These are phyloP conservation scores for Diadromus collaris DNA, from an alignment of 2,888 invertebrate genomes.

Conservation along the genomic window DNA sequence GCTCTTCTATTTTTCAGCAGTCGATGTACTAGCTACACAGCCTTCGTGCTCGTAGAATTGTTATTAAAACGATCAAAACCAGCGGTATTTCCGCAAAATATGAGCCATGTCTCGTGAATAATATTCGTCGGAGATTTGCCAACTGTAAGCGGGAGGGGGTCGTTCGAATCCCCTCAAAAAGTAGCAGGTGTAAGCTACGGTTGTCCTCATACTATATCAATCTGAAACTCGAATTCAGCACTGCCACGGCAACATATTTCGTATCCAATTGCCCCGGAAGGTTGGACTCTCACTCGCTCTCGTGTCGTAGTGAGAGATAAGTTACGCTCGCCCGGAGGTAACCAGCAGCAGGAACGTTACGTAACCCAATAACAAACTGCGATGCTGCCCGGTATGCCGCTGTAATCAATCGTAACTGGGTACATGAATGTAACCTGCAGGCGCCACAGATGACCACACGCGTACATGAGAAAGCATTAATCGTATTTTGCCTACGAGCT, in stretches of 20 bases:
- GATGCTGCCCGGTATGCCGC: conserved; percentile 21
- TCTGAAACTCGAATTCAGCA: conserved; percentile 42
- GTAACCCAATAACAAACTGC: conserved; percentile 47
- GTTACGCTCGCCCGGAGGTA: conserved; percentile 24
- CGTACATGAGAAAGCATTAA: conserved; percentile 9
- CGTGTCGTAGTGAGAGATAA: conserved; percentile 22
- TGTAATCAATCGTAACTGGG: conserved; percentile 44
- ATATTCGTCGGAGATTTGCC: conserved; percentile 33
- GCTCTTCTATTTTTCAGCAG: not conserved
- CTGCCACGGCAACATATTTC: conserved; percentile 38
- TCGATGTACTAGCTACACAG: not conserved
- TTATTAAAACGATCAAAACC: not conserved
- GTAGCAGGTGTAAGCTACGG: conserved; percentile 42
- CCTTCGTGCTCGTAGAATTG: not conserved
- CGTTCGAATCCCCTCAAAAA: conserved; percentile 11
- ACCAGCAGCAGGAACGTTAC: conserved; percentile 34
- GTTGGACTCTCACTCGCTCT: conserved; percentile 19
- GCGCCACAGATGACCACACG: conserved; percentile 38
- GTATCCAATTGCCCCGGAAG: conserved; percentile 36
- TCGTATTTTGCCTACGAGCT: not conserved
- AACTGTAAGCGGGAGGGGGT: conserved; percentile 9
- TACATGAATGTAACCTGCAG: conserved; percentile 25
- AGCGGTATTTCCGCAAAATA: not conserved
- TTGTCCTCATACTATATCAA: conserved; percentile 40
- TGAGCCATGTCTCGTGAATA: conserved; percentile 25